These are phyloP conservation scores for Anarrhichthys ocellatus DNA, from an alignment of 2,113 vertebrate genomes.

Conservation along the genomic window DNA sequence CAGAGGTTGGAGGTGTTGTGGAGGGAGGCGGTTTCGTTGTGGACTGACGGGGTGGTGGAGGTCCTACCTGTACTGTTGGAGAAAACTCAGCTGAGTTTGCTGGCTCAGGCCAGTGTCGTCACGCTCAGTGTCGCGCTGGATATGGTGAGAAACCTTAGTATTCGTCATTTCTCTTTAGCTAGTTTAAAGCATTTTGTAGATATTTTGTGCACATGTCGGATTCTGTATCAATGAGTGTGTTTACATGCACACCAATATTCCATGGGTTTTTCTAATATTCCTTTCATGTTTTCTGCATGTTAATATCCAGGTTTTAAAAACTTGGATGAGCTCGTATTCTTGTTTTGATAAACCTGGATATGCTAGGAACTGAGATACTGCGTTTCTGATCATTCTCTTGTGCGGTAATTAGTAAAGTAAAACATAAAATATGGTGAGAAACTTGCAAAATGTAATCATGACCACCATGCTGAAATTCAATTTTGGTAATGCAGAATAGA, in stretches of 20 bases:
- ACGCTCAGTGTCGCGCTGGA: constrained; percentile 76
- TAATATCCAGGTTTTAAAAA: constrained; percentile 3
- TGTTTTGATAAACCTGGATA: background rate
- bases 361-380: background rate
- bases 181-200: background rate
- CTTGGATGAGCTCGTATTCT: background rate
- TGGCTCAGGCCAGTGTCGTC: constrained; percentile 69
- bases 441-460: background rate
- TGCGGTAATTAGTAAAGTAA: background rate
- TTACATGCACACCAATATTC: background rate
- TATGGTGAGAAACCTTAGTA: constrained; percentile 75
- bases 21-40: constrained; percentile 78
- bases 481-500: background rate
- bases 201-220: background rate
- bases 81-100: constrained; percentile 79
- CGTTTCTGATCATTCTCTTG: background rate
- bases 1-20: constrained; percentile 82
- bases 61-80: constrained; percentile 79
- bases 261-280: background rate
- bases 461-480: background rate
- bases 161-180: background rate
- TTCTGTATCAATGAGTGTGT: background rate
- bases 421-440: background rate
- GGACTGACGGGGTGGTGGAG: constrained; percentile 71
- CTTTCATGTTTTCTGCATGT: background rate